Evolutionary conservation across 2,888 invertebrate species (phyloP), one percentile per base, ranked within the genome.

Genomic region (Shargacucullia verbasci): DNA sequence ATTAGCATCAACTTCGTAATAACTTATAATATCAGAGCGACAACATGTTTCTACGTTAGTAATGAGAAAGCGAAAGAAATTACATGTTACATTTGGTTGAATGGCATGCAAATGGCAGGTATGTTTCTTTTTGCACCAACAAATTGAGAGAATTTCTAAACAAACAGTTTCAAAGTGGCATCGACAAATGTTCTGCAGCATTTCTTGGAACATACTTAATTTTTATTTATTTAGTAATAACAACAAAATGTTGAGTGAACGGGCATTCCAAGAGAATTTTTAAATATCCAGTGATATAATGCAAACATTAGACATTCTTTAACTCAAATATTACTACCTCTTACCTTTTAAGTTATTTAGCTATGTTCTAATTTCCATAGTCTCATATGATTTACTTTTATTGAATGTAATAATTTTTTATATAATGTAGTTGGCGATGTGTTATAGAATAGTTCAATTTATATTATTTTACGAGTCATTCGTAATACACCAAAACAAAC

Each of bases 31-130:
- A 50, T 44, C 29, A 35, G 39, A 59, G 39, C 57, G 61, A 70
- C 65, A 59, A 52, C 59, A 62, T 71, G 58, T 60, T 66, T 70
- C 78, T 65, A 58, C 55, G 60, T 62, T 76, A 58, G 44, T 62
- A 66, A 72, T 69, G 73, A 79, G 81, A 81, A 83, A 83, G 82
- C 63, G 70, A 73, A 69, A 76, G 67, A 78, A 73, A 81, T 77
- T 70, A 71, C 63, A 72, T 70, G 67, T 71, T 73, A 72, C 75
- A 76, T 81, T 80, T 79, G 73, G 70, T 70, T 71, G 67, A 75
- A 76, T 73, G 62, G 67, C 60, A 64, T 58, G 65, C 62, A 62
- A 74, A 76, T 77, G 45, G 71, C 73, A 70, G 72, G 65, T 76
- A 63, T 60, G 56, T 73, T 48, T 35, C 55, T 20, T 50, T 70